Base-by-base conservation (phyloP, 2,888 invertebrate genomes). In the Amphipoea oculea region DNA sequence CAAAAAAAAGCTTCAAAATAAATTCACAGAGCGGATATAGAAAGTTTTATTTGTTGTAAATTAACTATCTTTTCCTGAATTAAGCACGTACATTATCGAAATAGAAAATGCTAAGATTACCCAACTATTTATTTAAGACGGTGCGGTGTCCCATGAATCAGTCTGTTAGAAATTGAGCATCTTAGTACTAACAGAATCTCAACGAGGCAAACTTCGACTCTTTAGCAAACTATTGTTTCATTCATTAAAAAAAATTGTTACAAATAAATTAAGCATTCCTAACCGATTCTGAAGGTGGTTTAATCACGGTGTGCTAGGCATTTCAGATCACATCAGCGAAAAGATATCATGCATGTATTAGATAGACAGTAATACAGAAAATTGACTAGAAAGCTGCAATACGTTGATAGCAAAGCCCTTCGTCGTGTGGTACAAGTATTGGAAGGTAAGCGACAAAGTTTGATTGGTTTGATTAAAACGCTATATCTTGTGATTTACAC, bases 341-440 rank as follows among this genome's bases (percentile, higher is more conserved):
- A 42, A 60, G 23, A 69, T 84, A 84, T 54, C 29, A 54, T 71
- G 14, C 48, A n/a, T 29, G 5, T 42, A 68, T 68, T 54, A 83
- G n/a, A 29, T 48, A 62, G 40, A 67, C 11, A 62, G 54, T 81
- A 62, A 66, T 72, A 51, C 68, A 76, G 82, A 60, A 83, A 66
- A 83, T 85, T 76, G n/a, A 76, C 68, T 73, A 67, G 68, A 75
- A 87, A 72, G 69, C 74, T 84, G 71, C 74, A 77, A 76, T 68
- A 78, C 79, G 67, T 68, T 51, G 73, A 74, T 85, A 82, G 76
- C 68, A 29, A 73, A 73, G 48, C 40, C 62, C 65, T 82, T 66
- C 65, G 23, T 7, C 1, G n/a, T 48, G 14, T 63, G 73, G 86
- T 82, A 66, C 73, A 84, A 82, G 83, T 77, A 6, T 54, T 14